Conservation (phyloP, 2,797 vertebrate species). For the Hippopotamyrus pictus region DNA sequence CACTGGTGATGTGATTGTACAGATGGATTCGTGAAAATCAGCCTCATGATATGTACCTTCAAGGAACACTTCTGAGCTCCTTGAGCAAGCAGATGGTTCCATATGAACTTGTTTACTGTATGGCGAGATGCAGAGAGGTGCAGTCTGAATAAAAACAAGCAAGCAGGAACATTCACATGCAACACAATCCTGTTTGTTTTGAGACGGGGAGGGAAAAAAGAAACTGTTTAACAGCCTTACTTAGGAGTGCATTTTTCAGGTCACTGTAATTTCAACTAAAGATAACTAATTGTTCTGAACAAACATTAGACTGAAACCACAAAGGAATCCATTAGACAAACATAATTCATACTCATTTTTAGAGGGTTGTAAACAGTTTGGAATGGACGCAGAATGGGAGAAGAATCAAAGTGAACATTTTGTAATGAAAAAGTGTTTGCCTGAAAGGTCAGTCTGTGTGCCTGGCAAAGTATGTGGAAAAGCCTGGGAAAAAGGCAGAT, state of each 20-base stretch:
- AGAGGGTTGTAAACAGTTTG: slow-evolving; percentile 83
- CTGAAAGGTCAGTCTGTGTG: slow-evolving; percentile 81
- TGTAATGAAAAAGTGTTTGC: slow-evolving; percentile 84
- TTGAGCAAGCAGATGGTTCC: neutral
- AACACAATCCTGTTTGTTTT: slow-evolving; percentile 29
- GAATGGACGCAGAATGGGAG: slow-evolving; percentile 81
- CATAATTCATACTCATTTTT: slow-evolving; percentile 87
- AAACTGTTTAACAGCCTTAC: slow-evolving; percentile 51
- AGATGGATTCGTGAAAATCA: neutral
- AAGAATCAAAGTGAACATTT: slow-evolving; percentile 85
- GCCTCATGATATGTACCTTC: neutral
- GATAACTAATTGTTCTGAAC: slow-evolving; percentile 81
- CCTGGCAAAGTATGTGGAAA: slow-evolving; percentile 79
- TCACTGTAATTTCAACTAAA: slow-evolving; percentile 73
- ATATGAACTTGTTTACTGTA: neutral
- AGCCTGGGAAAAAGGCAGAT: slow-evolving; percentile 83
- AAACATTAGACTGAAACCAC: slow-evolving; percentile 76
- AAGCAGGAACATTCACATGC: slow-evolving; percentile 10
- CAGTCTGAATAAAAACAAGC: neutral
- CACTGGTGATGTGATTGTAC: neutral
- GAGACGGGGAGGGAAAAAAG: neutral
- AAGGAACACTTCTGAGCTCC: neutral
- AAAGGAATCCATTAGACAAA: slow-evolving; percentile 82
- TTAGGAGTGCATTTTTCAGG: slow-evolving; percentile 67
- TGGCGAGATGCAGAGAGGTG: neutral